Base-by-base conservation (phyloP, 2,888 invertebrate genomes). In the Tholera decimalis region DNA sequence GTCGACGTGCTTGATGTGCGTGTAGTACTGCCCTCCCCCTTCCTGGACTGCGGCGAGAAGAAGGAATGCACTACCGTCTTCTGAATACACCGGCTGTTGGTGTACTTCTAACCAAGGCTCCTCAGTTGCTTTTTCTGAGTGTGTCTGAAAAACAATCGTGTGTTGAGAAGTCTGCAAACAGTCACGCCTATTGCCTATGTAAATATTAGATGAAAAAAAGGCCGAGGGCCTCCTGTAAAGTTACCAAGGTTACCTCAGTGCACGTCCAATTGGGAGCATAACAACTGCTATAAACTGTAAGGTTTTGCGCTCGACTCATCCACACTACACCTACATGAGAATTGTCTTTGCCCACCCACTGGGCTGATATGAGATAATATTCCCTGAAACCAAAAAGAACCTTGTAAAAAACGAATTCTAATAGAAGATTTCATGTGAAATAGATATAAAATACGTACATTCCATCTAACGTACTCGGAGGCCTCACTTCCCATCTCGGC, bases 251-350 rank as follows among this genome's bases (percentile, higher is more conserved):
- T 75, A 98, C 98, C 96, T 98, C 98, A 79, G 97, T 96, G 93
- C 99, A 99, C 61, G 97, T 97, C 97, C 98, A 98, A 88, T 97
- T 97, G 8, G 98, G 97, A 47, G 97, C 97, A 69, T 97, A 96
- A 91, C 99, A 99, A 73, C 98, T 97, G 74, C 98, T 97, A 83
- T 99, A 97, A 71, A 98, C 97, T 82, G 98, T 98, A 78, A 98
- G 96, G 92, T 99, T 99, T 94, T 99, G 99, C 47, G 98, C 97
- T 82, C 99, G 96, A 92, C 98, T 98, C 97, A 99, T 97, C 98
- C 99, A 99, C 62, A 98, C 98, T 54, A 98, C 97, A 55, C 98
- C 97, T 77, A 99, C 96, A 89, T 98, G 97, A 72, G 96, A 96
- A 91, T 98, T 97, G 85, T 96, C 96, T 87, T 97, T 96, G 85